Evolutionary conservation across 2,113 vertebrate genomes (phyloP).

Genomic region (Lophotis ruficrista): DNA sequence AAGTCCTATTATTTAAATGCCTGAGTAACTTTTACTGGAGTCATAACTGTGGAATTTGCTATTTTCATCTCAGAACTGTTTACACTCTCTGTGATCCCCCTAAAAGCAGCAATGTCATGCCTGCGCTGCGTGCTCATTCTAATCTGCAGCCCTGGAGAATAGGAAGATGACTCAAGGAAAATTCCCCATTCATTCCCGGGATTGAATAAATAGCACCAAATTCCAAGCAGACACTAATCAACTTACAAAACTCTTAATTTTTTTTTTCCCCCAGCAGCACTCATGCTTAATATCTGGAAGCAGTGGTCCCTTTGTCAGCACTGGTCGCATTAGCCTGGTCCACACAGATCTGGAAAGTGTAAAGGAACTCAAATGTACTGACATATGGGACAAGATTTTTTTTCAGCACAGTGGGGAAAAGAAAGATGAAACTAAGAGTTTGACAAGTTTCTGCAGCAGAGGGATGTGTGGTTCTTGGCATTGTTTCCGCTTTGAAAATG

Average conservation of each 20-base stretch:
- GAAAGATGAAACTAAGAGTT: background rate
- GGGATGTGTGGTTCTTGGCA: background rate
- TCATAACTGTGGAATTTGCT: conserved; percentile 39
- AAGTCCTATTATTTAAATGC: conserved; percentile 61
- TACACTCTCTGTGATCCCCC: background rate
- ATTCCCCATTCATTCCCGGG: background rate
- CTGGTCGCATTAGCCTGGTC: background rate
- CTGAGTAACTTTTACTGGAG: conserved; percentile 10
- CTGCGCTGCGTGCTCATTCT: background rate
- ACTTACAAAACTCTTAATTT: background rate
- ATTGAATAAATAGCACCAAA: background rate
- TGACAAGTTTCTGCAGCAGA: background rate
- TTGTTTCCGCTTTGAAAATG: background rate
- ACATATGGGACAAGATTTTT: background rate
- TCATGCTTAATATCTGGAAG: background rate
- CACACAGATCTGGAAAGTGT: background rate
- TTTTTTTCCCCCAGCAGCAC: background rate
- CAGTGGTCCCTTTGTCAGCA: background rate
- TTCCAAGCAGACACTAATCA: background rate
- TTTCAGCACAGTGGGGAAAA: background rate
- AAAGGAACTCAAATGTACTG: background rate
- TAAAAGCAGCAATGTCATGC: background rate
- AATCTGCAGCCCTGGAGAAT: background rate
- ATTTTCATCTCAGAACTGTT: background rate
- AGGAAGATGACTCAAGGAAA: conserved; percentile 14